phyloP scores from a whole-genome alignment of 2,113 vertebrate species.

The Psephotus haematonotus region DNA sequence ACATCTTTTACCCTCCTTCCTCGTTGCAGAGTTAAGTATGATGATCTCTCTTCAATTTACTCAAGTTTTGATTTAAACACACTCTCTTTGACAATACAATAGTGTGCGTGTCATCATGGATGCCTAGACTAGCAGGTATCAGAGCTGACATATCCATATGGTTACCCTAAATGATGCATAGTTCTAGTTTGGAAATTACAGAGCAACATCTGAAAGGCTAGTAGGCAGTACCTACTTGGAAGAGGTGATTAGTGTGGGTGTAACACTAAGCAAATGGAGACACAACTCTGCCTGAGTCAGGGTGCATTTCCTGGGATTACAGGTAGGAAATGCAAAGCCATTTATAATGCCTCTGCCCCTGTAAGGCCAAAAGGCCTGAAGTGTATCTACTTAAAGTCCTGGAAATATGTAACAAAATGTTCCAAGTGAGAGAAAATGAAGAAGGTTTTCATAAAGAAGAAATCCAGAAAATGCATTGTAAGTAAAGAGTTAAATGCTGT shows the following conservation, averaged over 20 bases:
- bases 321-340: not conserved
- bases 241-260: not conserved
- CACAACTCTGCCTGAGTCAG: not conserved
- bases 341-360: not conserved
- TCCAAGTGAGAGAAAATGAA: not conserved
- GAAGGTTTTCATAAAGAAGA: not conserved
- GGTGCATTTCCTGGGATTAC: not conserved
- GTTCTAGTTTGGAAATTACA: not conserved
- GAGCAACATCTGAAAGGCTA: not conserved
- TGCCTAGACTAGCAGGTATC: not conserved
- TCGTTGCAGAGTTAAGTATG: not conserved
- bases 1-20: not conserved
- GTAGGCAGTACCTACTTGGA: not conserved
- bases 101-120: not conserved
- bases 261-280: not conserved
- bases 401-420: conserved; percentile 7
- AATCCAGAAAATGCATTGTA: conserved; percentile 10
- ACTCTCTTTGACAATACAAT: not conserved
- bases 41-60: not conserved
- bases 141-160: not conserved
- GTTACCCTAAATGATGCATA: not conserved
- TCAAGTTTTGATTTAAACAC: not conserved
- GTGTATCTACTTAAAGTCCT: not conserved
- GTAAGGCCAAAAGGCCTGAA: not conserved
- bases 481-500: conserved; percentile 10